Evolutionary conservation across 2,113 vertebrate genomes (phyloP), one percentile per base, ranked within the genome.

Genomic region (Nannospalax galili): DNA sequence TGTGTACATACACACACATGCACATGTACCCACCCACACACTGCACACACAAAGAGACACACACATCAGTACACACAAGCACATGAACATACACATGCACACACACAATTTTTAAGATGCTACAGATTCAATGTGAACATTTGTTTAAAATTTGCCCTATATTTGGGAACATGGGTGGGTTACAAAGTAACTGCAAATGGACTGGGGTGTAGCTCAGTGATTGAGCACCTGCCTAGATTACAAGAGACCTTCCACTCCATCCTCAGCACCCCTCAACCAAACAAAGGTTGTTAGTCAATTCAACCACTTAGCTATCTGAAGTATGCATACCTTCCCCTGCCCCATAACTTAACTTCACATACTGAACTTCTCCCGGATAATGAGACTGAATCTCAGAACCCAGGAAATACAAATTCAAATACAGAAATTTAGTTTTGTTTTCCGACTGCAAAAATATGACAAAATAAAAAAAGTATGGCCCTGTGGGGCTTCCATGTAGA

Each of bases 401-500:
- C 64, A 28, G 75, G 82, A 88, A 80, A 35, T 12, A 74, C 58
- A 77, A n/a, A 95, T 32, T 72, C 82, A 88, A 73, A 75, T 56
- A n/a, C n/a, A 65, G 30, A 58, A 17, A 69, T 32, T 81, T 11
- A 19, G 48, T 35, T 81, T 87, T 84, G 84, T 67, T 80, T 69
- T 82, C 22, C 52, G 62, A 58, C 14, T 56, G 17, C n/a, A 62
- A 35, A 88, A 91, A 92, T 72, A 35, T 42, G 52, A 65, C 42
- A 70, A 45, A 60, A 42, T 62, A 69, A 92, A 84, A 70, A 89
- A 92, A 48, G 65, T 1, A 26, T 20, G 15, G 15, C 37, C 15
- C 14, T 17, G 8, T 1, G 0, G 7, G 24, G 24, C 26, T 45
- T n/a, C 0, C 6, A 2, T 16, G 19, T 42, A n/a, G 20, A 19